A percentile compares a stretch with the other conserved stretches of the same genome.
Evolutionary conservation across 2,888 invertebrate species (phyloP).

Genomic region (Phyllotreta striolata): DNA sequence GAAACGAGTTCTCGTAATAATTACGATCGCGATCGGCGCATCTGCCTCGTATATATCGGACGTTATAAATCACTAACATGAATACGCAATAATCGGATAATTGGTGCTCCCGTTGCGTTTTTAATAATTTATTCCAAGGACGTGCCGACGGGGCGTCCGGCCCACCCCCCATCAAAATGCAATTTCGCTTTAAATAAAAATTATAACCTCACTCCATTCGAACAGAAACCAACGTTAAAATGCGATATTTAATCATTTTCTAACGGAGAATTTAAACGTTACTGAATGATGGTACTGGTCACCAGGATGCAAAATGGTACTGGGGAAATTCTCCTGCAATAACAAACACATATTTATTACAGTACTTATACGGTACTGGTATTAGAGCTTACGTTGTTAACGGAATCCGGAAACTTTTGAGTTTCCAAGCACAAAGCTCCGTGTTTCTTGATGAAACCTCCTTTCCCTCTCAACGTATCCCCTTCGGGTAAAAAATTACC

Average conservation of each 20-base stretch:
- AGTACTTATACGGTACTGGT: constrained; percentile 46
- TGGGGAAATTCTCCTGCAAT: constrained; percentile 77
- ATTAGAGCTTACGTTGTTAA: constrained; percentile 74
- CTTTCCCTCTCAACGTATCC: constrained; percentile 48
- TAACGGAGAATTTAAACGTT: constrained; percentile 54
- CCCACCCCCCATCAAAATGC: too few relatives aligned
- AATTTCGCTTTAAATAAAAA: too few relatives aligned
- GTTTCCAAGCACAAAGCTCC: constrained; percentile 90
- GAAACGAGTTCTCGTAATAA: constrained; percentile 42
- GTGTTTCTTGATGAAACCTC: constrained; percentile 51
- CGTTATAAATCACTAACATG: constrained; percentile 46
- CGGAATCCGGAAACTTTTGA: constrained; percentile 90
- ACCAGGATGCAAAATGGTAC: constrained; percentile 74
- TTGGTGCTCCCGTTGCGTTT: constrained; percentile 46
- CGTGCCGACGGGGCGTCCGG: too few relatives aligned
- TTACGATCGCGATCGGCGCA: constrained; percentile 43
- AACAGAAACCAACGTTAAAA: neutral
- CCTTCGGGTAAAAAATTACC: constrained; percentile 75
- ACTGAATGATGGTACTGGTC: constrained; percentile 72
- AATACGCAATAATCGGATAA: constrained; percentile 47
- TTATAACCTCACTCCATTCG: neutral
- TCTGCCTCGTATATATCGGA: constrained; percentile 40
- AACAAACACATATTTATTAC: neutral
- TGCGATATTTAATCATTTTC: constrained; percentile 25
- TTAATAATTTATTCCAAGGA: constrained; percentile 42